Percentiles rank a stretch among this genome's conserved stretches.
These are phyloP conservation scores for Nannoperca obscura DNA, from an alignment of 2,797 vertebrate genomes.

Conservation along the genomic window DNA sequence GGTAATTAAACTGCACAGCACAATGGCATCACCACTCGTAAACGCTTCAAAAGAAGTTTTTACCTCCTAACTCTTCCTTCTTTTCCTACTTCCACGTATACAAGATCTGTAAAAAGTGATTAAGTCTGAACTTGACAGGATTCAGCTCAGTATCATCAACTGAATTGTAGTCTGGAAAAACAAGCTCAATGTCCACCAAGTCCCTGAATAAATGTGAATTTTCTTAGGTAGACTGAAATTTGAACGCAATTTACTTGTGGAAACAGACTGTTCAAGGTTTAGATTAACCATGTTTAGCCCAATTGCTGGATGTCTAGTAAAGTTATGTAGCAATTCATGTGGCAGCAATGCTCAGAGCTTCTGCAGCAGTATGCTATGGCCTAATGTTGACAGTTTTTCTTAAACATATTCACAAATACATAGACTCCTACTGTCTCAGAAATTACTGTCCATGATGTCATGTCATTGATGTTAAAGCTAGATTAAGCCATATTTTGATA, in stretches of 20 bases:
- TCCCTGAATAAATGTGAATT: neutral
- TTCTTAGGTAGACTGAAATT: neutral
- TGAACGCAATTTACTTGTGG: constrained; percentile 27
- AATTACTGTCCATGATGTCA: neutral
- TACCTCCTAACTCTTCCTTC: constrained; percentile 43
- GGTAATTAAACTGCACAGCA: constrained; percentile 78
- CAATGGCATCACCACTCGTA: constrained; percentile 79
- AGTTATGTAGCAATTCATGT: constrained; percentile 17
- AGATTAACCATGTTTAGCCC: constrained; percentile 19
- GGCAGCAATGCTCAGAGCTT: neutral
- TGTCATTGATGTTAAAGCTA: neutral
- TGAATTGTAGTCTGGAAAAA: constrained; percentile 24
- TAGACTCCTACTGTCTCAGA: neutral
- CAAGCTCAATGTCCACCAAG: neutral
- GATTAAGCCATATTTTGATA: neutral
- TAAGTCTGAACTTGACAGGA: constrained; percentile 6
- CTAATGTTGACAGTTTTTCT: neutral
- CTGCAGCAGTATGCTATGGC: neutral
- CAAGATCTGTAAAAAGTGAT: constrained; percentile 35
- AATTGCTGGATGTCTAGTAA: constrained; percentile 24
- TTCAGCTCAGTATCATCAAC: constrained; percentile 19
- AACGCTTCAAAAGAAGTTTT: constrained; percentile 64
- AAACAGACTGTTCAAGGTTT: constrained; percentile 1
- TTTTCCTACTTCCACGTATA: constrained; percentile 35
- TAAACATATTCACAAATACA: neutral